Percentiles rank a stretch among this genome's conserved stretches.
phyloP scores from a whole-genome alignment of 2,888 invertebrate genomes.

The Microctonus aethiopoides region DNA sequence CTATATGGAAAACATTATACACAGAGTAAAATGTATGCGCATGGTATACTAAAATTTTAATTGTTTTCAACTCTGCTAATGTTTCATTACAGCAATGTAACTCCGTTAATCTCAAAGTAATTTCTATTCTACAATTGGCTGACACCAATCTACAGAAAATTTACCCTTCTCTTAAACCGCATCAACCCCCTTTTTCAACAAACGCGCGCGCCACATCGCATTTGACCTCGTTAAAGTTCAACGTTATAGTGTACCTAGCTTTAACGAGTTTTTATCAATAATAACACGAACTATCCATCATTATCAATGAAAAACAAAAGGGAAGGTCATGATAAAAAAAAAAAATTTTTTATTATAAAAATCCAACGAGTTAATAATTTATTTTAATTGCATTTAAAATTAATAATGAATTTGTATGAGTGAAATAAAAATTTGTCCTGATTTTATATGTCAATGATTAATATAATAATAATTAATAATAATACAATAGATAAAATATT shows the following conservation, averaged over 20 bases:
- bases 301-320: background rate
- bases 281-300: slow-evolving; percentile 15
- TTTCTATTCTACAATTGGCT: slow-evolving; percentile 30
- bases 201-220: background rate
- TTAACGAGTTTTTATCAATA: slow-evolving; percentile 38
- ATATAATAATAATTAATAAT: too few relatives aligned
- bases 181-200: slow-evolving; percentile 20
- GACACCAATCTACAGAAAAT: slow-evolving; percentile 4
- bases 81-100: slow-evolving; percentile 33
- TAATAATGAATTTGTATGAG: background rate
- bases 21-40: too few relatives aligned
- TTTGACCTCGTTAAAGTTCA: slow-evolving; percentile 5
- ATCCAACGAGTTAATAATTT: background rate
- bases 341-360: background rate
- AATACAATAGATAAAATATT: too few relatives aligned
- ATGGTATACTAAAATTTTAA: slow-evolving; percentile 38
- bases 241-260: background rate
- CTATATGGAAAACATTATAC: background rate
- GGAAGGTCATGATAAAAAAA: background rate
- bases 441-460: too few relatives aligned
- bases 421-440: too few relatives aligned
- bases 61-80: slow-evolving; percentile 40
- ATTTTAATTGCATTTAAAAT: background rate
- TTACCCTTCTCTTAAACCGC: slow-evolving; percentile 18
- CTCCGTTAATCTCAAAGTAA: slow-evolving; percentile 35